A percentile compares a stretch with the other conserved stretches of the same genome.
Evolutionary conservation across 1,140 invertebrate species (phyloP).

Genomic region (Hetaerina americana): DNA sequence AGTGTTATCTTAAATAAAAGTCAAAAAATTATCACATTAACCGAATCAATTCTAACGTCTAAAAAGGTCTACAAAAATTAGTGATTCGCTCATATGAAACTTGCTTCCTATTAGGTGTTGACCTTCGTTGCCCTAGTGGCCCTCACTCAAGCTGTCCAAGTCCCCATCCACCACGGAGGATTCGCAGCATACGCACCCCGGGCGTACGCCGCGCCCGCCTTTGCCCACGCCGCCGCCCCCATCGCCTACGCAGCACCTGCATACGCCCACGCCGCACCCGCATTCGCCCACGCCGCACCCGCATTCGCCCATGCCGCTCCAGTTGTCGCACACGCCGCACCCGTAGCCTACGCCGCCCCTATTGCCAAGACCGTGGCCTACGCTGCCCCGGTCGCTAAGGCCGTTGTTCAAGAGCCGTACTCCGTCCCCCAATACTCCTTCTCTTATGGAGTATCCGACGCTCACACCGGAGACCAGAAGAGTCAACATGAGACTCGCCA

Average conservation of each 20-base stretch:
- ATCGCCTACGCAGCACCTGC: not conserved
- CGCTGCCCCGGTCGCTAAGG: not conserved
- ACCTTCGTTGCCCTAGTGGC: not conserved
- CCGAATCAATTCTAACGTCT: no score
- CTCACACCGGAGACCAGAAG: constrained; percentile 9
- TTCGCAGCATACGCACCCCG: not conserved
- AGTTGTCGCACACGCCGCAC: constrained; percentile 5
- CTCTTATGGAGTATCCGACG: constrained; percentile 6
- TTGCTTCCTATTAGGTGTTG: not conserved
- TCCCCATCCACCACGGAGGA: not conserved
- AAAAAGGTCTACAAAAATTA: no score
- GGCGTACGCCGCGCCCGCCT: not conserved
- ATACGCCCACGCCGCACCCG: not conserved
- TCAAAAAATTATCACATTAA: no score
- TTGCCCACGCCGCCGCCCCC: not conserved
- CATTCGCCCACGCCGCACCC: not conserved
- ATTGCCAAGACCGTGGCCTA: not conserved
- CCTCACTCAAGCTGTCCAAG: not conserved
- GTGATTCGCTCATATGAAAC: no score
- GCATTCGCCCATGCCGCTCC: not conserved
- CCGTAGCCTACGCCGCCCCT: not conserved
- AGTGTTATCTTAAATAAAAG: no score
- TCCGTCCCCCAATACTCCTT: constrained; percentile 4
- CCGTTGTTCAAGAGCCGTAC: not conserved
- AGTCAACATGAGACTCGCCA: constrained; percentile 24